Base-by-base conservation (phyloP, 2,797 vertebrate species). In the Syngnathus rostellatus region DNA sequence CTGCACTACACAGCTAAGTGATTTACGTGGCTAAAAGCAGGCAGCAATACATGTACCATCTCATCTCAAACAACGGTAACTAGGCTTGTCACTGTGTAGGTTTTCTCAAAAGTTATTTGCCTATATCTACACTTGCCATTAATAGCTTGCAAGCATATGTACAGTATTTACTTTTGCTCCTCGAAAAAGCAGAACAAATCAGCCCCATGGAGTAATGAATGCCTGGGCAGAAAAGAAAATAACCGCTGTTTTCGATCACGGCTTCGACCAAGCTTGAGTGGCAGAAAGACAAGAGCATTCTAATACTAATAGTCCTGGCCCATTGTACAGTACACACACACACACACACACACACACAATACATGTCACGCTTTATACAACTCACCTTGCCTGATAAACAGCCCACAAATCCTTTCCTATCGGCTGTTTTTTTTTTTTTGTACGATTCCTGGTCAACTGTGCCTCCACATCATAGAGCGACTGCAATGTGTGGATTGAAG, bases 401-500 rank as follows among this genome's bases (percentile, higher is more conserved):
- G 62, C n/a, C 53, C 48, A 62, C 62, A 76, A 73, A 82, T 80
- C 78, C 63, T 40, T 39, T 37, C 40, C 70, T 43, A 38, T 62
- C 40, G 46, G 54, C 60, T 72, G 40, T 72, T 62, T 39, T 31
- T 61, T 23, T 23, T 61, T 58, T 73, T 74, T 66, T 58, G 67
- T 67, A 68, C 43, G 54, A 70, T 73, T 75, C 64, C 71, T 64
- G 70, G 68, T 57, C 67, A 60, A 62, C 41, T 45, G 60, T 62
- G 11, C 41, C 21, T 21, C 63, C 11, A 66, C 63, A 76, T 77
- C 72, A 57, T 70, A 70, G 43, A 48, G 72, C 67, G 69, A 71
- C 71, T 77, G 65, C 55, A 48, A 54, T 0, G 21, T 43, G 64
- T 68, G 78, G 71, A 70, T 77, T 54, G 76, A 78, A 83, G 87